Conservation (phyloP, 2,888 invertebrate genomes). For the Patella caerulea region DNA sequence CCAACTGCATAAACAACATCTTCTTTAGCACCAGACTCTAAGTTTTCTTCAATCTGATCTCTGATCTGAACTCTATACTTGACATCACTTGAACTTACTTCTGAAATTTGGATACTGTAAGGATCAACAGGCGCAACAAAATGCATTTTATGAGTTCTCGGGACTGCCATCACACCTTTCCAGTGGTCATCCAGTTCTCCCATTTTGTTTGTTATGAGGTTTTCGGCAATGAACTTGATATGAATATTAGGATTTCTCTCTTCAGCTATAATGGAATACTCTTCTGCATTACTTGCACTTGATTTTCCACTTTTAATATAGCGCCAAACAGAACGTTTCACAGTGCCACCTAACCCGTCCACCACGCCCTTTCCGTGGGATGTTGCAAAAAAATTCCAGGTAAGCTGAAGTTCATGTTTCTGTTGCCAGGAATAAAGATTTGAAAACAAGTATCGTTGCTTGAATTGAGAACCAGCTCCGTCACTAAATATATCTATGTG, state of each 20-base stretch:
- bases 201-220: neutral
- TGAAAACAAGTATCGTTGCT: neutral
- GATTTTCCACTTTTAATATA: neutral
- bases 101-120: neutral
- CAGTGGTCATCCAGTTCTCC: neutral
- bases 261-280: neutral
- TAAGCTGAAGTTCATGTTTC: neutral
- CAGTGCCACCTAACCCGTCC: slow-evolving; percentile 13
- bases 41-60: neutral
- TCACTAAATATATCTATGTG: neutral
- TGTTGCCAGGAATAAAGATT: neutral
- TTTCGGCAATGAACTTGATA: neutral
- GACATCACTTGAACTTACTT: neutral
- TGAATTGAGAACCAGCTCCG: neutral
- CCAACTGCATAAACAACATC: neutral
- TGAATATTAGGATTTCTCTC: neutral
- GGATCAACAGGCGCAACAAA: neutral
- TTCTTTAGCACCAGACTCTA: neutral
- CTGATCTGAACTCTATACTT: neutral
- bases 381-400: slow-evolving; percentile 19
- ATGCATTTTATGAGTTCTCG: neutral
- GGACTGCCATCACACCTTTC: neutral
- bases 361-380: slow-evolving; percentile 21
- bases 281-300: neutral
- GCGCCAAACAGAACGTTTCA: neutral